Percentiles rank a stretch among this genome's conserved stretches.
Conservation (phyloP, 2,888 invertebrate genomes). For the Euzetes globulus region DNA sequence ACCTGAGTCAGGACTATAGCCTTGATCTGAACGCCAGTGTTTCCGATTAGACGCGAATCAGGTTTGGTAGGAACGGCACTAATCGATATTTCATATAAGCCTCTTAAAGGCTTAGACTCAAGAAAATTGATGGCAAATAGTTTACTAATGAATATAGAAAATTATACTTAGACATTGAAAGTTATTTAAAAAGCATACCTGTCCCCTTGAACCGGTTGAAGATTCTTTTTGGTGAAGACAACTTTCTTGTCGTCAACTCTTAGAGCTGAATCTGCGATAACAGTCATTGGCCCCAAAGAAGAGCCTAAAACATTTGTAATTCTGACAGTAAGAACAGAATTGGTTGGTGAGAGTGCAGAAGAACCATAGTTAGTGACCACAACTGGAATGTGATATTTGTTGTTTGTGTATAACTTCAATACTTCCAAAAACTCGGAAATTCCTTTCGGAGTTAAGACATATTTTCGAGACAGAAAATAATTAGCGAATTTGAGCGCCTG, state of each 20-base stretch:
- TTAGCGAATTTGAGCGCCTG: conserved; percentile 81
- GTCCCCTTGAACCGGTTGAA: conserved; percentile 47
- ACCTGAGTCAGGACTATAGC: conserved; percentile 63
- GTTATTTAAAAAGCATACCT: no score
- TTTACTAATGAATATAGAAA: conserved; percentile 39
- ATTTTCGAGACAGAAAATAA: conserved; percentile 79
- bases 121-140: conserved; percentile 67
- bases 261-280: conserved; percentile 67
- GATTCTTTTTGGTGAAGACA: conserved; percentile 58
- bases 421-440: conserved; percentile 72
- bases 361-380: conserved; percentile 71
- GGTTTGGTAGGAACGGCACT: conserved; percentile 60
- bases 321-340: conserved; percentile 57
- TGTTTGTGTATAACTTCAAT: conserved; percentile 60
- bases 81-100: conserved; percentile 72
- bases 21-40: conserved; percentile 55
- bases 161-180: no score
- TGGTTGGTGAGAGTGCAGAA: conserved; percentile 65
- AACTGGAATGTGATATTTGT: conserved; percentile 69
- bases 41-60: conserved; percentile 54
- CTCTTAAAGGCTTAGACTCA: conserved; percentile 68
- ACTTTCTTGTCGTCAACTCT: conserved; percentile 65
- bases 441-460: conserved; percentile 77
- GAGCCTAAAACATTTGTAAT: conserved; percentile 50
- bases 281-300: conserved; percentile 57